phyloP scores from a whole-genome alignment of 1,140 invertebrate species.

The Aricia agestis region DNA sequence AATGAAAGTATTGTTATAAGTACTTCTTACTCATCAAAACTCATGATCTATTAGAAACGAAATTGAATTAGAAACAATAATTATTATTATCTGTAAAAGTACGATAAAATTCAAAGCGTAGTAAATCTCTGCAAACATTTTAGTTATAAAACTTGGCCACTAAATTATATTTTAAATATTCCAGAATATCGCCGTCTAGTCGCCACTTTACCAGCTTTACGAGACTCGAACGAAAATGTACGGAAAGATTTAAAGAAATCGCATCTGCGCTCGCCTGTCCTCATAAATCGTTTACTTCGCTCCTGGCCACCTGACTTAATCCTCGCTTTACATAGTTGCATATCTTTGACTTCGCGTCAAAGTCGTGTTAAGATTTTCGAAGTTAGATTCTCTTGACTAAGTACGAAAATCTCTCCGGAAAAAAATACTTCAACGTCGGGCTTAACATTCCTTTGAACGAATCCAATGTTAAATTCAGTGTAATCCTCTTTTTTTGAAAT shows the following conservation, averaged over 20 bases:
- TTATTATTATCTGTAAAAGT: no score
- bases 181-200: neutral
- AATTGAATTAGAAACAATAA: no score
- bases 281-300: conserved; percentile 7
- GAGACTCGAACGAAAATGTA: conserved; percentile 11
- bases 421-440: neutral
- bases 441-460: no score
- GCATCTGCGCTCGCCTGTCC: conserved; percentile 13
- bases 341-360: conserved; percentile 2
- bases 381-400: neutral
- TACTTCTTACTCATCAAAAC: no score
- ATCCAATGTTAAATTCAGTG: no score
- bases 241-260: conserved; percentile 14
- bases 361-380: neutral
- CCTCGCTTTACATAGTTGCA: conserved; percentile 2
- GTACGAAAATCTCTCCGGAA: neutral
- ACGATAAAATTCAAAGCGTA: neutral
- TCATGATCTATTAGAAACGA: no score
- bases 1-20: no score
- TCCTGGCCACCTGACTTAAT: conserved; percentile 8
- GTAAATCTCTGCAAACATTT: neutral
- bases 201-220: conserved; percentile 9
- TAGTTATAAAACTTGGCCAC: neutral
- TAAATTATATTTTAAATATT: neutral
- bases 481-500: no score